Conservation (phyloP, 2,113 vertebrate genomes). For the Prolemur simus region DNA sequence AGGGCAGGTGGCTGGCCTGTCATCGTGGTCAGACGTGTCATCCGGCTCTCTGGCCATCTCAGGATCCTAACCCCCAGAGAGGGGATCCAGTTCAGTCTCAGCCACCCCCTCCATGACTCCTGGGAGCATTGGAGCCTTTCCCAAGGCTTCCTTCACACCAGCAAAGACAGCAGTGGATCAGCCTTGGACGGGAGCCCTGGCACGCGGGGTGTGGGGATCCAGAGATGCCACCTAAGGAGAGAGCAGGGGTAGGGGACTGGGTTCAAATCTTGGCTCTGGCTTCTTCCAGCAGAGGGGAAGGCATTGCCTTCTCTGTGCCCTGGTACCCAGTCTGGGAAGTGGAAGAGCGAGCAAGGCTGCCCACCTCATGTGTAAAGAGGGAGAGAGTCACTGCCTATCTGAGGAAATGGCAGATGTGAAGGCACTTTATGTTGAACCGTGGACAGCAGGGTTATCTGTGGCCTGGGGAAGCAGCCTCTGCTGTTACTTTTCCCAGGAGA, state of each 20-base stretch:
- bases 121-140: constrained; percentile 52
- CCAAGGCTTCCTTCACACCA: constrained; percentile 23
- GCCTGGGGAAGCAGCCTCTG: not conserved
- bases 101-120: constrained; percentile 21
- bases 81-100: not conserved
- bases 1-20: constrained; percentile 59
- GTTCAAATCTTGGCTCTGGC: not conserved
- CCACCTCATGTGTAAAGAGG: not conserved
- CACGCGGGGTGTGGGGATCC: not conserved
- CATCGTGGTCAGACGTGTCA: constrained; percentile 28
- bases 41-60: constrained; percentile 50
- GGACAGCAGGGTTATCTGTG: not conserved
- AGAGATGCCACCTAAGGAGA: not conserved
- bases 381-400: not conserved
- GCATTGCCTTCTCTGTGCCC: not conserved
- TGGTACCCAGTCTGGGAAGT: not conserved
- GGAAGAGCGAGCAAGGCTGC: not conserved
- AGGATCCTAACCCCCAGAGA: constrained; percentile 57
- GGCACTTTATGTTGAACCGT: not conserved
- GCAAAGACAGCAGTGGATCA: not conserved
- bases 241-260: not conserved
- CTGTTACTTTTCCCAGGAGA: not conserved
- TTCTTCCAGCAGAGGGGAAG: not conserved
- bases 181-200: constrained; percentile 7
- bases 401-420: not conserved